Evolutionary conservation across 2,797 vertebrate genomes (phyloP), one percentile per base, ranked within the genome.

Genomic region (Lindbergichthys nudifrons): DNA sequence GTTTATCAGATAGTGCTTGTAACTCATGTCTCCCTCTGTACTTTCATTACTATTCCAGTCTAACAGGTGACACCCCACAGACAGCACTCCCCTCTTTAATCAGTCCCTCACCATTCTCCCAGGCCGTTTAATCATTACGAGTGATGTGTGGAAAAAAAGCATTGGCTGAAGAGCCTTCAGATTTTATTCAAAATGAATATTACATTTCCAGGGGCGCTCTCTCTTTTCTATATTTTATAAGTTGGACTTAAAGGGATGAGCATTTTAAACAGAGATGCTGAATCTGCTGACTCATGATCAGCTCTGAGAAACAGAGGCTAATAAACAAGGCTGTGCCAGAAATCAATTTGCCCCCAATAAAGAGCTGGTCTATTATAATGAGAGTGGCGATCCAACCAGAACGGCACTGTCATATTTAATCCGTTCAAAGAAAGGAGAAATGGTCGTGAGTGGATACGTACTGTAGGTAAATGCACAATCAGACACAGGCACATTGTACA

Each of bases 281-380:
- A 88, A 80, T 82, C 66, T 89, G 82, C 82, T 88, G 84, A 88
- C 52, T 91, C 87, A 88, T 86, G 77, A 86, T 81, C 48, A 61
- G 65, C 67, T 85, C 72, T 60, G 75, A 64, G 79, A 70, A 87
- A 70, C 73, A 70, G 81, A 67, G 80, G 85, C 80, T 85, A 84
- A 93, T 89, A 91, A 91, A 90, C 83, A 87, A 87, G 61, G 64
- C 78, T 75, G 68, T 67, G 81, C 66, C 79, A 45, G 21, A 90
- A 91, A 90, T 92, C 85, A 90, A 90, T 91, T 90, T 91, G 63
- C 76, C 82, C 77, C 68, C 70, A 86, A 85, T 86, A 85, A 89
- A 83, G 73, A 81, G 60, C 73, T 73, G 68, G 63, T 88, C 86
- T 81, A 79, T 89, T 87, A 75, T 84, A 88, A 88, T 87, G 73